Conservation (phyloP, 2,113 vertebrate species). For the Passer domesticus region DNA sequence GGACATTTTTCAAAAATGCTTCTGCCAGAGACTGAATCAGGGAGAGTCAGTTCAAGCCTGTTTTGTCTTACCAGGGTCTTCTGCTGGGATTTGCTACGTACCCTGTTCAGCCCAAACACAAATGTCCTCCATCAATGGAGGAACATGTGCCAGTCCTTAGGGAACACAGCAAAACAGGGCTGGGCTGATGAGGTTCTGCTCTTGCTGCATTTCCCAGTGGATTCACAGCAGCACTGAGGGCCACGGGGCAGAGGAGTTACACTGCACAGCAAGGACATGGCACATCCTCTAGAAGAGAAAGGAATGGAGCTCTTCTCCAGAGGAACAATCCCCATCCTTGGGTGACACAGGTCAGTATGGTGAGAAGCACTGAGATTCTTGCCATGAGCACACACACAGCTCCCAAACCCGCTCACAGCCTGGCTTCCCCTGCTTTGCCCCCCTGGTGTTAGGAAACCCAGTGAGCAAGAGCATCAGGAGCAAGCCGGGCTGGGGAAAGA, state of each 20-base stretch:
- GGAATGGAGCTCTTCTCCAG: background rate
- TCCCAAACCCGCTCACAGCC: background rate
- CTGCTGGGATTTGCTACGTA: background rate
- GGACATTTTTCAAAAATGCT: background rate
- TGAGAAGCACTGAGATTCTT: background rate
- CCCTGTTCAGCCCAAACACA: background rate
- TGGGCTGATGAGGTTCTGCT: background rate
- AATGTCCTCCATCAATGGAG: background rate
- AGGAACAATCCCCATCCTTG: background rate
- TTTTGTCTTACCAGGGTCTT: background rate
- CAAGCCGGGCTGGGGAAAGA: conserved; percentile 1
- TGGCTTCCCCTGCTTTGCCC: background rate
- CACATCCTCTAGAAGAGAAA: background rate
- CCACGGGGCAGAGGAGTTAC: fast-evolving
- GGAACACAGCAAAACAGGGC: background rate
- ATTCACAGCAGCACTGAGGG: background rate
- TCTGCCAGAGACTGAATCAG: background rate
- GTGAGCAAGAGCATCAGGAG: background rate
- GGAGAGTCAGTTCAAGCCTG: background rate
- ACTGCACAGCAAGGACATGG: background rate
- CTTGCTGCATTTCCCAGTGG: background rate
- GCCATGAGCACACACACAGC: background rate
- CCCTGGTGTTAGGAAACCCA: conserved; percentile 6
- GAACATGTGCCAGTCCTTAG: fast-evolving
- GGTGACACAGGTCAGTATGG: background rate